A percentile compares a stretch with the other conserved stretches of the same genome.
These are phyloP conservation scores for Thunnus thynnus DNA, from an alignment of 2,113 vertebrate genomes.

Conservation along the genomic window DNA sequence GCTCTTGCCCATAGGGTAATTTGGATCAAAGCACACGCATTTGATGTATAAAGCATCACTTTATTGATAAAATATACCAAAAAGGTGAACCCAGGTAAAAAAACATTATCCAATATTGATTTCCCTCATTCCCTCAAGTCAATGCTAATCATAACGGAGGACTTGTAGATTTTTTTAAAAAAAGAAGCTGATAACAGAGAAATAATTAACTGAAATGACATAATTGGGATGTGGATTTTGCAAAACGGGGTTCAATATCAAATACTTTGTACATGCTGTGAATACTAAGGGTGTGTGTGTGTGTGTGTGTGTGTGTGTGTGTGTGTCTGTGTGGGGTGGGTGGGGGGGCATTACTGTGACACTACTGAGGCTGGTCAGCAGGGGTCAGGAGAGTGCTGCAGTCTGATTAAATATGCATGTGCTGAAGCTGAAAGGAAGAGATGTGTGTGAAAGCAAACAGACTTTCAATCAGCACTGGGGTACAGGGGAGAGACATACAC, in stretches of 20 bases:
- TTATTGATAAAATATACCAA: not conserved
- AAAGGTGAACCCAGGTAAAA: not conserved
- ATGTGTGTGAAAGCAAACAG: not conserved
- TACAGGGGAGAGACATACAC: not conserved
- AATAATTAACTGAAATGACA: not conserved
- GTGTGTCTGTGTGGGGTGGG: too few species aligned
- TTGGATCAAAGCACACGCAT: too few species aligned
- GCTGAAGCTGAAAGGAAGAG: not conserved
- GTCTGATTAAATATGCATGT: not conserved
- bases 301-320: too few species aligned
- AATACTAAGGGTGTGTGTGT: not conserved
- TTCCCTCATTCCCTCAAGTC: not conserved
- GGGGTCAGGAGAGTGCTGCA: slow-evolving; percentile 59
- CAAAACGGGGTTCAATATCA: slow-evolving; percentile 1
- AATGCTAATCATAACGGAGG: slow-evolving; percentile 3
- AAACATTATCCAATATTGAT: not conserved
- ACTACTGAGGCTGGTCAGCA: slow-evolving; percentile 28
- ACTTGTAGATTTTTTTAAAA: not conserved
- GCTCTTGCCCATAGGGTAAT: too few species aligned
- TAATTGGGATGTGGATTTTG: not conserved
- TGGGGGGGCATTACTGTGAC: not conserved
- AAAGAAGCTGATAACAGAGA: not conserved
- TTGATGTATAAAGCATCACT: too few species aligned
- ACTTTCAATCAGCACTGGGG: not conserved
- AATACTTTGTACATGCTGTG: not conserved